Conservation (phyloP, 2,797 vertebrate genomes). For the Takifugu rubripes region DNA sequence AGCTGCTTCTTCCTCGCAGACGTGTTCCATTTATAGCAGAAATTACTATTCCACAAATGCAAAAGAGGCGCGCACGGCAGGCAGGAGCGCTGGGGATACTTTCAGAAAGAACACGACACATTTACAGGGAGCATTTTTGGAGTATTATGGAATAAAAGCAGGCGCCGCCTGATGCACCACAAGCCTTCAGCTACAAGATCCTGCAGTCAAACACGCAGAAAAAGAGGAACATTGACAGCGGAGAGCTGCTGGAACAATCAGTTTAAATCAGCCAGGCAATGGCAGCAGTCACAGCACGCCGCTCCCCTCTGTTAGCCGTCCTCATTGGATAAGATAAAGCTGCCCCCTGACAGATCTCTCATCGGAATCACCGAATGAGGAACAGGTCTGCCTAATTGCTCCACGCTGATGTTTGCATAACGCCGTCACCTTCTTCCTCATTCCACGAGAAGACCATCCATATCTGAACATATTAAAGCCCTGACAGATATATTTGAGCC, state of each 20-base stretch:
- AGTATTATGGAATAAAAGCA: conserved; percentile 16
- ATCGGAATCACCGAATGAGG: conserved; percentile 16
- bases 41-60: conserved; percentile 55
- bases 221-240: conserved; percentile 43
- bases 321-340: too few species aligned
- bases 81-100: conserved; percentile 17
- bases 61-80: conserved; percentile 7
- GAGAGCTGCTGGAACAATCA: conserved; percentile 28
- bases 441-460: too few species aligned
- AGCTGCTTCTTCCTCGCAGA: conserved; percentile 42
- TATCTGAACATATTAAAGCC: too few species aligned
- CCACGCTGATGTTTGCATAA: conserved; percentile 4
- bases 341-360: too few species aligned
- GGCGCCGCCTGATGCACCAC: conserved; percentile 20
- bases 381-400: conserved; percentile 25
- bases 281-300: conserved; percentile 54
- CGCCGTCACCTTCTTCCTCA: too few species aligned
- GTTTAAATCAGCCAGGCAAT: conserved; percentile 31
- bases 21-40: conserved; percentile 47
- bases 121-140: conserved; percentile 15
- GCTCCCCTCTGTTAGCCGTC: conserved; percentile 19
- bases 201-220: conserved; percentile 4
- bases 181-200: conserved; percentile 19
- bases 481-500: too few species aligned
- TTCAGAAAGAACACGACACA: conserved; percentile 5